Percentiles rank a stretch among this genome's conserved stretches.
Evolutionary conservation across 92 coral and sea anemone species (phyloP).

Genomic region (Blastomussa wellsi): DNA sequence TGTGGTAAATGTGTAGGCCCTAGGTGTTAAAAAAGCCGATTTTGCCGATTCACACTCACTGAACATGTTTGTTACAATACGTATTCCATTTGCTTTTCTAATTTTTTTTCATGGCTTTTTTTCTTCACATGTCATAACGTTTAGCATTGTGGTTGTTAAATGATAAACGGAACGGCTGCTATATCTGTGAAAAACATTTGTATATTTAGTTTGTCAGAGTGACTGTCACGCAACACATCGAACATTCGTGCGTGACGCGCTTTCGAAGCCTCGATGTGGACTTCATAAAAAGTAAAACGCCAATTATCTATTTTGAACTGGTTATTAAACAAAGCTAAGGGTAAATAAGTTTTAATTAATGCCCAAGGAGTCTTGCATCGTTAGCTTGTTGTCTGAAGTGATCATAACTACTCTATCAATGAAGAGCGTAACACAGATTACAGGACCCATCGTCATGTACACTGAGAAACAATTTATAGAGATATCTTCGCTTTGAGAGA

Average conservation of each 20-base stretch:
- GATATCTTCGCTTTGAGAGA: not conserved
- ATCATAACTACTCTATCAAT: not conserved
- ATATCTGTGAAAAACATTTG: not conserved
- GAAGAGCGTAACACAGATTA: not conserved
- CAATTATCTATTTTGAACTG: not conserved
- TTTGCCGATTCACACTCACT: not conserved
- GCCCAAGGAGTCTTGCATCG: not conserved
- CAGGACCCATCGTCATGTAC: not conserved
- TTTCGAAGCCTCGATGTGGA: not conserved
- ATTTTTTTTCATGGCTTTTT: not conserved
- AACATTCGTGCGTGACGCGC: not conserved
- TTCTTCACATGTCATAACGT: not conserved
- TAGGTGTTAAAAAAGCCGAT: not conserved
- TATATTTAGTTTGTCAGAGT: not conserved
- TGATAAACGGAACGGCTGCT: no score
- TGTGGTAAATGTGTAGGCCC: not conserved
- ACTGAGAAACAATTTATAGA: not conserved
- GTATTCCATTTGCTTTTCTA: not conserved
- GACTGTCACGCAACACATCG: constrained; percentile 4
- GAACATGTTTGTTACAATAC: not conserved
- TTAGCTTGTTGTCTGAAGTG: not conserved
- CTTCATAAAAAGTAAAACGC: not conserved
- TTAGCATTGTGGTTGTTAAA: no score
- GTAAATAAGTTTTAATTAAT: not conserved
- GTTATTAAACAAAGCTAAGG: not conserved